phyloP scores from a whole-genome alignment of 2,888 invertebrate species.

The Agonopterix alstromeriana region DNA sequence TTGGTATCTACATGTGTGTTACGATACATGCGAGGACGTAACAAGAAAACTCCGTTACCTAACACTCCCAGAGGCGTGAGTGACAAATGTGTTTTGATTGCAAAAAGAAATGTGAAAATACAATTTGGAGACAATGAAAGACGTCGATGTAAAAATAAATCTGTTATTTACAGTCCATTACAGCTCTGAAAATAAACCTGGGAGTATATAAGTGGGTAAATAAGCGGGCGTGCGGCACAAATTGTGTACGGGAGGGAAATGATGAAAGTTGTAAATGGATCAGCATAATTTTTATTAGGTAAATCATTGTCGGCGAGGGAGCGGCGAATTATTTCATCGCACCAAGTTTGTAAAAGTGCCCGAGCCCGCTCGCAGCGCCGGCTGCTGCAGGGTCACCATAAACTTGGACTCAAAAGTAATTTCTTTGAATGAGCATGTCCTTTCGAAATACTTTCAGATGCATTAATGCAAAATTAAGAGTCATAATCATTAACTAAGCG shows the following conservation, averaged over 20 bases:
- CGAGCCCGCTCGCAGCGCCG: constrained; percentile 6
- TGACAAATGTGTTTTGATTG: constrained; percentile 10
- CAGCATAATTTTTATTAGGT: constrained; percentile 54
- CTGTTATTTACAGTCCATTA: constrained; percentile 11
- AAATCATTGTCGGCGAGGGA: constrained; percentile 36
- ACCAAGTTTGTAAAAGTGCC: constrained; percentile 28
- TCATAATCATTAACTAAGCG: no score
- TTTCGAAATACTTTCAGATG: no score
- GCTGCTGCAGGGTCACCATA: background rate
- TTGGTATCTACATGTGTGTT: constrained; percentile 12
- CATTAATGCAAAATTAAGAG: no score
- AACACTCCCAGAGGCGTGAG: background rate
- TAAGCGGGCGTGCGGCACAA: constrained; percentile 14
- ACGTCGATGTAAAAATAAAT: constrained; percentile 6
- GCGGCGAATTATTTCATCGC: constrained; percentile 24
- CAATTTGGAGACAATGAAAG: constrained; percentile 10
- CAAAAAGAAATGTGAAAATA: constrained; percentile 9
- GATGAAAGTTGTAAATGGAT: constrained; percentile 45
- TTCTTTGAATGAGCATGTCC: no score
- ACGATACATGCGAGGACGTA: background rate
- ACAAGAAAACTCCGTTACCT: constrained; percentile 7
- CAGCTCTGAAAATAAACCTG: constrained; percentile 3
- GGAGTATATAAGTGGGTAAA: constrained; percentile 16
- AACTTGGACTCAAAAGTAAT: background rate
- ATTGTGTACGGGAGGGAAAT: constrained; percentile 25